Conservation (phyloP, 30 jellyfish, hydroid and myxozoan species). For the Phacellophora camtschatica region DNA sequence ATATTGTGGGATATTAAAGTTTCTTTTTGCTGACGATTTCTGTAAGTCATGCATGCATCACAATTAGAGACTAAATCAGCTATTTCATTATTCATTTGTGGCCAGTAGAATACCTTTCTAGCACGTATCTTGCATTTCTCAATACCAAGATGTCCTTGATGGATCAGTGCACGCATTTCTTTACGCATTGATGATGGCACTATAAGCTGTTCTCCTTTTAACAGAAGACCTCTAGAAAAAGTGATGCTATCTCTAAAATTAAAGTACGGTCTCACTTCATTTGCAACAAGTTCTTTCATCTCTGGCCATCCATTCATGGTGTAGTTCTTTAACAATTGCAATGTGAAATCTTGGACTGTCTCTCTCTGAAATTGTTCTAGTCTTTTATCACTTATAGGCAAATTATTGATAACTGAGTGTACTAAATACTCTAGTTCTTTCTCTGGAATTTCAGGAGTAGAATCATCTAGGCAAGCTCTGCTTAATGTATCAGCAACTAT, state of each 20-base stretch:
- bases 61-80: constrained; percentile 40
- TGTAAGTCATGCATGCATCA: constrained; percentile 14
- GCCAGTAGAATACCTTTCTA: constrained; percentile 42
- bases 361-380: constrained; percentile 21
- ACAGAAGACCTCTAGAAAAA: constrained; percentile 1
- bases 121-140: constrained; percentile 27
- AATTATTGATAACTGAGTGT: constrained; percentile 11
- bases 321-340: background rate
- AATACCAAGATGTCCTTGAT: constrained; percentile 57
- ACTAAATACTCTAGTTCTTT: background rate
- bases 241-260: background rate
- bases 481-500: constrained; percentile 49
- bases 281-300: background rate
- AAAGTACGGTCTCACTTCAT: constrained; percentile 9
- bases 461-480: constrained; percentile 7
- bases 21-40: constrained; percentile 36
- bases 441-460: constrained; percentile 12
- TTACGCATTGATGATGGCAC: constrained; percentile 23
- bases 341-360: constrained; percentile 6
- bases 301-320: constrained; percentile 46
- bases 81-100: constrained; percentile 41
- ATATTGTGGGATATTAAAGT: constrained; percentile 24
- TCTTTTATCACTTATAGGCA: constrained; percentile 11
- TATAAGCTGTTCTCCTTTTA: constrained; percentile 18
- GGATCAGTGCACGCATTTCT: constrained; percentile 31